These are phyloP conservation scores for Drosophila conformis DNA, from an alignment of 2,888 invertebrate genomes.

Conservation along the genomic window DNA sequence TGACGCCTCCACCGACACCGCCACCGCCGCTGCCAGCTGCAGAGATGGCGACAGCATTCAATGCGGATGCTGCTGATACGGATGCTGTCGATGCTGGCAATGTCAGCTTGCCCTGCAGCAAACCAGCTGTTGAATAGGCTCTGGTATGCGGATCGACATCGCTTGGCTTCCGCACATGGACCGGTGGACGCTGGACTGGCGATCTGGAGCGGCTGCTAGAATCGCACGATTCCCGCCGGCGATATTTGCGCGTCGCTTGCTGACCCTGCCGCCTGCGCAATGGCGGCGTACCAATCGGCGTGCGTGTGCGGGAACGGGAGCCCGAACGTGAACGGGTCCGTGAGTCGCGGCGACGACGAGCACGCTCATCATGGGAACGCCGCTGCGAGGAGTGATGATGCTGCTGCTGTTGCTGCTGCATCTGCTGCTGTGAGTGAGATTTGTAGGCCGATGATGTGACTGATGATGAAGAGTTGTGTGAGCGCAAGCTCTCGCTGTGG, in stretches of 20 bases:
- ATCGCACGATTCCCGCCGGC: conserved; percentile 46
- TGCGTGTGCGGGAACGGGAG: conserved; percentile 60
- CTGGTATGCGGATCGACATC: conserved; percentile 31
- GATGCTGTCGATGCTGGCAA: conserved; percentile 6
- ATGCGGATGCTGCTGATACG: conserved; percentile 14
- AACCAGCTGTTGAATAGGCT: conserved; percentile 10
- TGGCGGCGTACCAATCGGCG: conserved; percentile 41
- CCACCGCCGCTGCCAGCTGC: conserved; percentile 15
- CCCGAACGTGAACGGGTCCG: conserved; percentile 64
- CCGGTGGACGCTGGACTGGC: conserved; percentile 31
- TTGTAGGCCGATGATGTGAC: conserved; percentile 39
- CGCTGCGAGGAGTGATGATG: conserved; percentile 36
- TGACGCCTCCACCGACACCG: conserved; percentile 7
- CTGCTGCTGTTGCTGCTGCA: conserved; percentile 15
- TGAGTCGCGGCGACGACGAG: conserved; percentile 55
- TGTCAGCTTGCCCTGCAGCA: conserved; percentile 17
- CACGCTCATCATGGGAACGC: conserved; percentile 65
- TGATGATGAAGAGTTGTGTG: conserved; percentile 44
- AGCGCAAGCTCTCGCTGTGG: conserved; percentile 46
- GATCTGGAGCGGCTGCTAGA: conserved; percentile 68
- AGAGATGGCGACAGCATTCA: conserved; percentile 23
- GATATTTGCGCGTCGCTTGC: conserved; percentile 60
- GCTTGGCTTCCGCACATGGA: conserved; percentile 16
- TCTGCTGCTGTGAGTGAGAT: conserved; percentile 47
- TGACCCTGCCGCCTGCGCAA: conserved; percentile 9